Conservation (phyloP, 2,888 invertebrate genomes). For the Balanococcus diminutus region DNA sequence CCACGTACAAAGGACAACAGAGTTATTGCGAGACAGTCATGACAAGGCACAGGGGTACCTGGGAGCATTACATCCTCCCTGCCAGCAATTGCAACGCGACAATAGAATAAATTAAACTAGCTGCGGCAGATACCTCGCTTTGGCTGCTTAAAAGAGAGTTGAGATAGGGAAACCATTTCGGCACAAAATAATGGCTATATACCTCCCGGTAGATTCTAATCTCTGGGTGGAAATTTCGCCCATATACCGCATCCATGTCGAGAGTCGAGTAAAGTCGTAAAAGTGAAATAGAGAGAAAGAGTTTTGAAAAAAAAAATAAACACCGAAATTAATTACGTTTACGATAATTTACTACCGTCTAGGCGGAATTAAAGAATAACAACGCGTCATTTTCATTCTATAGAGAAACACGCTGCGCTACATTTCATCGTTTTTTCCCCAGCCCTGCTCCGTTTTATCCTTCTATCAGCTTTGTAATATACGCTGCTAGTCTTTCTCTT, state of each 20-base stretch:
- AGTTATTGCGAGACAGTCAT: no score
- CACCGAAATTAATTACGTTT: constrained; percentile 38
- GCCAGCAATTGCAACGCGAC: no score
- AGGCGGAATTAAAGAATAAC: constrained; percentile 37
- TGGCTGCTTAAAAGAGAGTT: not conserved
- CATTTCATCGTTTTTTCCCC: not conserved
- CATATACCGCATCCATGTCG: no score
- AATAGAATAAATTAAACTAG: constrained; percentile 26
- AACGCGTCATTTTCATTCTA: constrained; percentile 37
- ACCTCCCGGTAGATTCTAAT: not conserved
- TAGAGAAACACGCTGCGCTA: not conserved
- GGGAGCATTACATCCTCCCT: no score
- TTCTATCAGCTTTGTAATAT: no score
- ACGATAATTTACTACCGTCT: constrained; percentile 33
- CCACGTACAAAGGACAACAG: no score
- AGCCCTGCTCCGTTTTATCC: not conserved
- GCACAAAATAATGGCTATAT: not conserved
- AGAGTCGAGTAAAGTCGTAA: not conserved
- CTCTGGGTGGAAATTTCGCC: not conserved
- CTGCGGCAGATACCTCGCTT: not conserved
- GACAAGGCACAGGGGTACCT: no score
- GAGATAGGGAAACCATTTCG: no score
- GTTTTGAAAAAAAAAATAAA: constrained; percentile 23
- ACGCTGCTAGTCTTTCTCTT: no score
- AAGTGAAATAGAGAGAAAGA: not conserved